Conservation (phyloP, 2,797 vertebrate species). For the Neosalanx taihuensis region DNA sequence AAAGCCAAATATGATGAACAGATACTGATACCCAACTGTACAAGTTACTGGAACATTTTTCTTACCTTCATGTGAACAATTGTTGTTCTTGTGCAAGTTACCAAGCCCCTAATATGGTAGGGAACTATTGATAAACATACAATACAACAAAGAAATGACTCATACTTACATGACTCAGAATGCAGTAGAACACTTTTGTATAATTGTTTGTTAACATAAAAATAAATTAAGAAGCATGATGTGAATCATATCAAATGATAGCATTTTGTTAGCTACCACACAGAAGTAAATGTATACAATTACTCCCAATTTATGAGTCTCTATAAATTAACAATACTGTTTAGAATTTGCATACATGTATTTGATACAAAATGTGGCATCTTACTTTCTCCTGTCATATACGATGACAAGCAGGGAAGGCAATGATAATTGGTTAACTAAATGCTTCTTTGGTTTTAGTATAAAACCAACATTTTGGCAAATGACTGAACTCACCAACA, state of each 20-base stretch:
- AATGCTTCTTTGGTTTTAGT: slow-evolving; percentile 63
- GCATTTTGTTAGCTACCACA: neutral
- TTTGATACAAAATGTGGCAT: slow-evolving; percentile 15
- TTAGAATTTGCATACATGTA: slow-evolving; percentile 7
- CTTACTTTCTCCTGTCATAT: slow-evolving; percentile 1
- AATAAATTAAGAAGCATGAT: neutral
- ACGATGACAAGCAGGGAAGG: slow-evolving; percentile 39
- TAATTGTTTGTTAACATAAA: neutral
- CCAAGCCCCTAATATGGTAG: slow-evolving; percentile 10
- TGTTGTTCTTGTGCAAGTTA: slow-evolving; percentile 12
- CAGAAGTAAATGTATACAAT: slow-evolving; percentile 5
- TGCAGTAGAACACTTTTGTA: neutral
- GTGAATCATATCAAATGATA: slow-evolving; percentile 9
- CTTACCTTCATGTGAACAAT: neutral
- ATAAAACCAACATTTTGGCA: slow-evolving; percentile 49
- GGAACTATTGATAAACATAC: neutral
- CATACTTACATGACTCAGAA: neutral
- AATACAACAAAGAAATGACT: neutral
- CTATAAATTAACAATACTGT: neutral
- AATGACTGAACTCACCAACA: neutral
- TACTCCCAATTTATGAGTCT: slow-evolving; percentile 1
- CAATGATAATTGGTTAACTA: slow-evolving; percentile 43
- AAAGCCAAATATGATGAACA: neutral
- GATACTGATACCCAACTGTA: slow-evolving; percentile 7
- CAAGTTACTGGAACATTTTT: neutral